Evolutionary conservation across 2,797 vertebrate genomes (phyloP).

Genomic region (Xiphorhynchus erythropygius): DNA sequence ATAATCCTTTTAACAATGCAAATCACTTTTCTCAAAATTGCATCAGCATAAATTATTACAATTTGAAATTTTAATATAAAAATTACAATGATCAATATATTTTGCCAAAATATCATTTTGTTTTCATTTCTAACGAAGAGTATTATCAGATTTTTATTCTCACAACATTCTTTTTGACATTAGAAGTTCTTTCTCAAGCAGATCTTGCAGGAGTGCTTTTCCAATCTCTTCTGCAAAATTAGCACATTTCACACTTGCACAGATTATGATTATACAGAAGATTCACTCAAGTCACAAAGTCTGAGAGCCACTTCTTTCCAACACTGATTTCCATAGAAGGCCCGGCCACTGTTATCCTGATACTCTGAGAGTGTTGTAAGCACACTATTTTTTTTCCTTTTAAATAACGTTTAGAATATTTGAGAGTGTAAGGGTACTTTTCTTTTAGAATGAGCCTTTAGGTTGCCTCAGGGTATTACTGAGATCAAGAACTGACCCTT

Average conservation of each 20-base stretch:
- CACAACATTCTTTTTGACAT: not conserved
- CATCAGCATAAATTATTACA: not conserved
- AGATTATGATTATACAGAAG: not conserved
- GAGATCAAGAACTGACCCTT: not conserved
- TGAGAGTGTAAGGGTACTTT: not conserved
- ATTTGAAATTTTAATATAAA: not conserved
- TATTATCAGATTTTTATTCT: not conserved
- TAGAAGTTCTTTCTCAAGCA: not conserved
- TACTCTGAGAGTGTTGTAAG: rapidly evolving
- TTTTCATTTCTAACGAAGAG: not conserved
- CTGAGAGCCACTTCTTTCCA: not conserved
- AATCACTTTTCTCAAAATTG: not conserved
- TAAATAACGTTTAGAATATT: not conserved
- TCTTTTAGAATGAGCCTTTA: not conserved
- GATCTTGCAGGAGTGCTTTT: not conserved
- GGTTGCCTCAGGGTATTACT: not conserved
- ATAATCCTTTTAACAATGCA: not conserved
- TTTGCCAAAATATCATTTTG: not conserved
- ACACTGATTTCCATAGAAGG: not conserved
- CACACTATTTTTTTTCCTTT: not conserved
- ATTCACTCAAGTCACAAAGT: not conserved
- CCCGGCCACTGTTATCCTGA: not conserved
- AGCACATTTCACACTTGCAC: not conserved
- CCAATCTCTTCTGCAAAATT: not conserved
- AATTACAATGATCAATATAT: not conserved